Evolutionary conservation across 2,797 vertebrate species (phyloP).

Genomic region (Champsocephalus esox): DNA sequence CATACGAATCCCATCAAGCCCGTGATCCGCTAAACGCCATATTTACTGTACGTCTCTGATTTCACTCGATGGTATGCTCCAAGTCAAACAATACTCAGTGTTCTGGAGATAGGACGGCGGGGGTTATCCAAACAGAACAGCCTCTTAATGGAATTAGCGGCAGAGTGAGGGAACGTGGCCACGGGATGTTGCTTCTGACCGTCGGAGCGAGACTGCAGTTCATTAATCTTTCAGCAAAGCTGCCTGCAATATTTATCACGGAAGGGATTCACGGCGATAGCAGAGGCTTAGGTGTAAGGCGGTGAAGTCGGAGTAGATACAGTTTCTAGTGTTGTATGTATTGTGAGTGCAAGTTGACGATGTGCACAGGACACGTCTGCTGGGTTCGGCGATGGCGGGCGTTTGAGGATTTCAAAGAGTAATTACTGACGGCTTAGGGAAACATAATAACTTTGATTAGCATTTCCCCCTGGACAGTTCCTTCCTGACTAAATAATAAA

Average conservation of each 20-base stretch:
- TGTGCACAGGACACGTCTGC: constrained; percentile 3
- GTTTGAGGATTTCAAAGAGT: constrained; percentile 6
- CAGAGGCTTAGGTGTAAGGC: constrained; percentile 50
- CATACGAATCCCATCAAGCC: constrained; percentile 33
- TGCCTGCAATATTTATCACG: constrained; percentile 74
- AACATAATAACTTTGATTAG: constrained; percentile 1
- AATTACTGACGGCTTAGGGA: constrained; percentile 18
- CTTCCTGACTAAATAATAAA: neutral
- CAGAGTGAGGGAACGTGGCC: constrained; percentile 35
- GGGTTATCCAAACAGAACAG: constrained; percentile 64
- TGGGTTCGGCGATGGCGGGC: neutral
- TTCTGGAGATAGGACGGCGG: constrained; percentile 33
- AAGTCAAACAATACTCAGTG: constrained; percentile 55
- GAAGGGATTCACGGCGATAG: constrained; percentile 65
- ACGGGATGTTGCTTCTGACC: constrained; percentile 64
- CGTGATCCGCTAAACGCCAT: neutral
- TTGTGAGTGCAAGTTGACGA: constrained; percentile 11
- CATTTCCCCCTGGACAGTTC: neutral
- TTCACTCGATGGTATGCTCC: constrained; percentile 22
- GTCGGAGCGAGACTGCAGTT: constrained; percentile 44
- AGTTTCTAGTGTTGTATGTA: constrained; percentile 43
- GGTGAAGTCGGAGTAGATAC: constrained; percentile 49
- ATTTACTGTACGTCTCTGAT: constrained; percentile 19
- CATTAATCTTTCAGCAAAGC: constrained; percentile 73
- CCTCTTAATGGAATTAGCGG: constrained; percentile 62